Evolutionary conservation across 2,888 invertebrate genomes (phyloP).

Genomic region (Protonemura montana): DNA sequence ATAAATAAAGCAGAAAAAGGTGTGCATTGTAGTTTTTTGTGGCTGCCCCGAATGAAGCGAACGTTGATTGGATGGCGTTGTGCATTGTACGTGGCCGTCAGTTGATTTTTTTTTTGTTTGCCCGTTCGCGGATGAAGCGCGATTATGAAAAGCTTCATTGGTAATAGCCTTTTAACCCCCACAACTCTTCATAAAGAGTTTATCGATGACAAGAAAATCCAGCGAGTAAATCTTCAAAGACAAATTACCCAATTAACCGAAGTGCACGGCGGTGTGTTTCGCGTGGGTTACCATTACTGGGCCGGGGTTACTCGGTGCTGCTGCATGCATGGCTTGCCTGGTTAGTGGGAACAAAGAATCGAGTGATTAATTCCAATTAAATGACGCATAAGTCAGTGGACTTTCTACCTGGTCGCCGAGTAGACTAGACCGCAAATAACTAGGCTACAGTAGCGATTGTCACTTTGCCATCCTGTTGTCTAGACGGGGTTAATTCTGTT

Average conservation of each 20-base stretch:
- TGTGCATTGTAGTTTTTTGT: neutral
- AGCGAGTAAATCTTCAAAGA: constrained; percentile 5
- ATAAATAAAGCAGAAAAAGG: neutral
- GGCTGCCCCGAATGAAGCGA: neutral
- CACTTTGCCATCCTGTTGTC: neutral
- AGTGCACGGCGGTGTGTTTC: neutral
- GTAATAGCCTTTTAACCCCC: constrained; percentile 13
- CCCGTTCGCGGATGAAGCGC: neutral
- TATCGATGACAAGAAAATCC: constrained; percentile 18
- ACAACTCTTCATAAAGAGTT: constrained; percentile 26
- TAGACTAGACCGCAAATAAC: neutral
- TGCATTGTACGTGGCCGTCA: neutral
- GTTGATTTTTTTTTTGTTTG: neutral
- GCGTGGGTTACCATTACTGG: neutral
- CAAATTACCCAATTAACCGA: constrained; percentile 13
- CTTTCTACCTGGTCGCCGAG: neutral
- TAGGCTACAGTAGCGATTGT: neutral
- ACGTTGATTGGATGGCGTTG: neutral
- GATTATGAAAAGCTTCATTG: neutral
- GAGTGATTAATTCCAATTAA: constrained; percentile 4
- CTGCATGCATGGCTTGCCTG: neutral
- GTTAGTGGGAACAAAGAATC: neutral
- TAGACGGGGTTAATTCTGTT: too few species aligned
- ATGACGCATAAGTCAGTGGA: neutral
- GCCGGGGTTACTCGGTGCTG: neutral